Conservation (phyloP, 2,113 vertebrate genomes). For the Oryzias melastigma region DNA sequence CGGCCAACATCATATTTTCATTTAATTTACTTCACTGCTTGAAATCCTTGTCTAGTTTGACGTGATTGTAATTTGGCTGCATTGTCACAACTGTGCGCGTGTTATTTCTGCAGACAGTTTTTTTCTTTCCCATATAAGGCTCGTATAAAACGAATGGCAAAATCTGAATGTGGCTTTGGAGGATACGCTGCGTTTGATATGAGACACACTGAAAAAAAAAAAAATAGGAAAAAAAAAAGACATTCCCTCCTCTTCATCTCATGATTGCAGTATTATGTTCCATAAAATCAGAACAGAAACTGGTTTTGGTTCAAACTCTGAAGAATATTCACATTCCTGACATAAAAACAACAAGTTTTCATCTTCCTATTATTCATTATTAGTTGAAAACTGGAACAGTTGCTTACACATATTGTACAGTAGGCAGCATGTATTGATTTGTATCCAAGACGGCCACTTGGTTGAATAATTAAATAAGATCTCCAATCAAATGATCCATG, state of each 20-base stretch:
- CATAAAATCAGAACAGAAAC: constrained; percentile 21
- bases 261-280: constrained; percentile 14
- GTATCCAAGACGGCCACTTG: constrained; percentile 69
- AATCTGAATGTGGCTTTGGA: constrained; percentile 24
- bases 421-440: constrained; percentile 58
- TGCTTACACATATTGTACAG: constrained; percentile 72
- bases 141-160: constrained; percentile 36
- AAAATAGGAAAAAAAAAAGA: not conserved
- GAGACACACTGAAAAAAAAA: constrained; percentile 1
- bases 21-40: constrained; percentile 88
- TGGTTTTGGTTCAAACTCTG: constrained; percentile 32
- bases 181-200: constrained; percentile 1
- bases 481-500: constrained; percentile 75
- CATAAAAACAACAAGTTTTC: constrained; percentile 27
- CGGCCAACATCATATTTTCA: constrained; percentile 86
- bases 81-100: constrained; percentile 56
- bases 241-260: constrained; percentile 10
- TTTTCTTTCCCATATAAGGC: constrained; percentile 14
- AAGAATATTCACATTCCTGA: constrained; percentile 2
- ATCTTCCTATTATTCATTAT: constrained; percentile 40
- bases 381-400: constrained; percentile 61
- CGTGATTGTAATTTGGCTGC: constrained; percentile 83
- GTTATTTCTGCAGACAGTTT: constrained; percentile 4
- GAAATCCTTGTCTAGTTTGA: constrained; percentile 88
- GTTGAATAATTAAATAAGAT: constrained; percentile 76